Conservation (phyloP, 2,888 invertebrate genomes). For the Neoaliturus tenellus region DNA sequence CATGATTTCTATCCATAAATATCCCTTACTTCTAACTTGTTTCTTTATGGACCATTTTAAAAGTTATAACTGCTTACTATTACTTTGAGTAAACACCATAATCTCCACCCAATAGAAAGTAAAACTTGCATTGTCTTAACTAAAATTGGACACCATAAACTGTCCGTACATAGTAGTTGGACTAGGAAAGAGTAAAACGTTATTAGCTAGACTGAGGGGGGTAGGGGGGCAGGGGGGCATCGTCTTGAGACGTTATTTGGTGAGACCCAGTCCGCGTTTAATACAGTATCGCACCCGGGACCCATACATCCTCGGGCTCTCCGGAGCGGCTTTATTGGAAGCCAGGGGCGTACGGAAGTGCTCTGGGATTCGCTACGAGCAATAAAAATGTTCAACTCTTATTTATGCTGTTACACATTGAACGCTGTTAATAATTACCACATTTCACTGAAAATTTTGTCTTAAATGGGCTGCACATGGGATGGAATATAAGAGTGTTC, state of each 20-base stretch:
- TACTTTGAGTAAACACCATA: too few relatives aligned
- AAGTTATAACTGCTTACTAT: too few relatives aligned
- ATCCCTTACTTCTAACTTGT: too few relatives aligned
- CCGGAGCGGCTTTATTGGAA: constrained; percentile 24
- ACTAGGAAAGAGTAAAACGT: background rate
- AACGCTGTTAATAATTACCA: background rate
- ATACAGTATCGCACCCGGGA: constrained; percentile 36
- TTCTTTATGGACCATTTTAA: too few relatives aligned
- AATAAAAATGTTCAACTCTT: constrained; percentile 5
- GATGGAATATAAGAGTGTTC: background rate
- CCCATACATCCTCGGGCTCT: constrained; percentile 35
- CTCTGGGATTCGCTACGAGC: constrained; percentile 4
- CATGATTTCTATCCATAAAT: too few relatives aligned
- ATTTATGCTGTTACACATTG: background rate
- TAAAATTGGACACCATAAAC: too few relatives aligned
- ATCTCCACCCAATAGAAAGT: too few relatives aligned
- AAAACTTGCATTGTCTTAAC: too few relatives aligned
- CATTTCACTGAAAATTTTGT: background rate
- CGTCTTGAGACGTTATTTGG: constrained; percentile 25
- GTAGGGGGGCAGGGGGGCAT: background rate
- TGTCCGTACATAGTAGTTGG: too few relatives aligned
- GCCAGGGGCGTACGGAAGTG: constrained; percentile 14
- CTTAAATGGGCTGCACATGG: background rate
- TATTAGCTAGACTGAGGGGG: background rate
- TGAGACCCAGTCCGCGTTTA: constrained; percentile 4